phyloP scores from a whole-genome alignment of 2,113 vertebrate genomes.

The Pao palembangensis region DNA sequence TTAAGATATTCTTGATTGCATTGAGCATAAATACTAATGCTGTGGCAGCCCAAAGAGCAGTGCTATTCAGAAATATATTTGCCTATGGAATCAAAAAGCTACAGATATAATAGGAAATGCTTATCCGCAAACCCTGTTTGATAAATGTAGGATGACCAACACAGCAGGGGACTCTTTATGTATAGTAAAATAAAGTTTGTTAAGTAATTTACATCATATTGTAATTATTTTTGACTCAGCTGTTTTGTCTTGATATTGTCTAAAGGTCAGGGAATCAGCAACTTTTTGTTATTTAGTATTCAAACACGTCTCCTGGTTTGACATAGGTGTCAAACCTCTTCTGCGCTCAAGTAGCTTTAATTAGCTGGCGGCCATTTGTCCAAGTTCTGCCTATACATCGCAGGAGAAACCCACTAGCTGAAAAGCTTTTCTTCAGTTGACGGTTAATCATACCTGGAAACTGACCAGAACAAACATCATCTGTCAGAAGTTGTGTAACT shows the following conservation, averaged over 20 bases:
- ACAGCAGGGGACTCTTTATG: conserved; percentile 7
- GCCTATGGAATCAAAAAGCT: conserved; percentile 6
- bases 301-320: conserved; percentile 9
- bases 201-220: conserved; percentile 15
- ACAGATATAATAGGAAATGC: conserved; percentile 5
- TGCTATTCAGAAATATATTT: conserved; percentile 14
- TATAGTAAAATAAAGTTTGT: conserved; percentile 37
- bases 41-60: conserved; percentile 22
- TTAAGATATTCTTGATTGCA: conserved; percentile 54
- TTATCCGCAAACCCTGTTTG: conserved; percentile 25
- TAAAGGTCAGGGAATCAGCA: conserved; percentile 5
- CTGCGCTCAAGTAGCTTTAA: neutral
- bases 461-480: conserved; percentile 11
- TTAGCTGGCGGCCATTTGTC: conserved; percentile 5
- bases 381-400: neutral
- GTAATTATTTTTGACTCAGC: conserved; percentile 8
- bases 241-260: neutral
- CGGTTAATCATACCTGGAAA: conserved; percentile 23
- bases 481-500: conserved; percentile 7
- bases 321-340: conserved; percentile 7
- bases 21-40: conserved; percentile 21
- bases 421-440: conserved; percentile 2
- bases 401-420: neutral
- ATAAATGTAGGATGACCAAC: conserved; percentile 1
- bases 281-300: neutral